Conservation (phyloP, 2,888 invertebrate species). For the Drosophila borborema region DNA sequence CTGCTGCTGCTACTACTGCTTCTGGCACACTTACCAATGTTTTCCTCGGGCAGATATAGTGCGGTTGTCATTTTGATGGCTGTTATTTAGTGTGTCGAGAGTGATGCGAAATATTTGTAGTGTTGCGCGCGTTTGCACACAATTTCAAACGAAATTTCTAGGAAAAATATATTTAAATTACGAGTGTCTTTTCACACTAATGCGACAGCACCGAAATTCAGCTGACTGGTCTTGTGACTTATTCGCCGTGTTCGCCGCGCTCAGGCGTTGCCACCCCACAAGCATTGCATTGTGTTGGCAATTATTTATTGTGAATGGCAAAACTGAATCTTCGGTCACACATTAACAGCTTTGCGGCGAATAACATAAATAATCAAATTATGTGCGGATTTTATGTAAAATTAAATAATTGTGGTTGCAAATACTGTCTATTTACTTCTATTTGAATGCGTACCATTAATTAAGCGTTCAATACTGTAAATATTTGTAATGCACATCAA, state of each 20-base stretch:
- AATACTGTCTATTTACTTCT: neutral
- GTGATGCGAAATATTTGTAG: constrained; percentile 21
- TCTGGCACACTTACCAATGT: constrained; percentile 89
- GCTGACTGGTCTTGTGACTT: constrained; percentile 85
- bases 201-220: constrained; percentile 82
- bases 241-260: constrained; percentile 62
- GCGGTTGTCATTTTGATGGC: constrained; percentile 85
- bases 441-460: neutral
- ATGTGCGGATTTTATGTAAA: neutral
- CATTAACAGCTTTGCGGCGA: constrained; percentile 28
- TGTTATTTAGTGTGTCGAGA: constrained; percentile 34
- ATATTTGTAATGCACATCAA: neutral
- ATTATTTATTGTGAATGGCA: constrained; percentile 38
- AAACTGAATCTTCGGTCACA: neutral
- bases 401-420: neutral
- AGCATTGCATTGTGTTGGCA: neutral
- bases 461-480: no score
- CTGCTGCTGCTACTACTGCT: constrained; percentile 14
- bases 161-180: constrained; percentile 50
- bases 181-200: constrained; percentile 73
- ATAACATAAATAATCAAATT: constrained; percentile 2
- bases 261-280: constrained; percentile 36
- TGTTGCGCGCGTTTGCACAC: constrained; percentile 58
- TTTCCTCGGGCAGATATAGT: constrained; percentile 91
- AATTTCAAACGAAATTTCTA: constrained; percentile 57